Conservation (phyloP, 2,113 vertebrate genomes). For the Toxotes chatareus region DNA sequence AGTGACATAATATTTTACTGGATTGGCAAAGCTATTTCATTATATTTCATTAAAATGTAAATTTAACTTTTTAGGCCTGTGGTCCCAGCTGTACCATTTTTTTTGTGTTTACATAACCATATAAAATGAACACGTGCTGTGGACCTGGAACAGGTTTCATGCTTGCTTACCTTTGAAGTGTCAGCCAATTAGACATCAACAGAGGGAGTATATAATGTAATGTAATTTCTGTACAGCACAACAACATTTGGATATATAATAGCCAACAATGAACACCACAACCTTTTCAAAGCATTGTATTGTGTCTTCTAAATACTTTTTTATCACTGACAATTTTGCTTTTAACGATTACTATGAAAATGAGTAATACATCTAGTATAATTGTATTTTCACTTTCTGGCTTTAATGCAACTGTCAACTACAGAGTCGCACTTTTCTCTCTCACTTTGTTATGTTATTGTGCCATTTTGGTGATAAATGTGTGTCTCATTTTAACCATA, state of each 20-base stretch:
- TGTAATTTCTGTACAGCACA: too few relatives aligned
- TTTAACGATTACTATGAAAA: not conserved
- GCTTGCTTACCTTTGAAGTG: too few relatives aligned
- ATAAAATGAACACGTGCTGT: too few relatives aligned
- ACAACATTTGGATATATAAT: not conserved
- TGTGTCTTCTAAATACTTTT: not conserved
- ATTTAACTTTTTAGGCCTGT: too few relatives aligned
- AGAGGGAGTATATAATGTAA: too few relatives aligned
- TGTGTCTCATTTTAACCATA: conserved; percentile 53
- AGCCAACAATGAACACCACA: not conserved
- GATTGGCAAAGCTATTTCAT: too few relatives aligned
- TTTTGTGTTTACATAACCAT: too few relatives aligned
- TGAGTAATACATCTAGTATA: conserved; percentile 20
- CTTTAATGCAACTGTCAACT: conserved; percentile 17
- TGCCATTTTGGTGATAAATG: conserved; percentile 16
- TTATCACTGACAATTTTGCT: not conserved
- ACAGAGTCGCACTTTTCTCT: conserved; percentile 36
- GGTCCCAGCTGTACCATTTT: too few relatives aligned
- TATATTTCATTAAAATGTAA: too few relatives aligned
- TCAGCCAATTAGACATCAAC: too few relatives aligned
- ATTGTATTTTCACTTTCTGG: conserved; percentile 42
- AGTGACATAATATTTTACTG: too few relatives aligned
- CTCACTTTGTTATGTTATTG: conserved; percentile 33
- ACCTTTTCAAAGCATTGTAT: not conserved
- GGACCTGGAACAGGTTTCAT: too few relatives aligned